These are phyloP conservation scores for Eira barbara DNA, from an alignment of 2,113 vertebrate species.

Conservation along the genomic window DNA sequence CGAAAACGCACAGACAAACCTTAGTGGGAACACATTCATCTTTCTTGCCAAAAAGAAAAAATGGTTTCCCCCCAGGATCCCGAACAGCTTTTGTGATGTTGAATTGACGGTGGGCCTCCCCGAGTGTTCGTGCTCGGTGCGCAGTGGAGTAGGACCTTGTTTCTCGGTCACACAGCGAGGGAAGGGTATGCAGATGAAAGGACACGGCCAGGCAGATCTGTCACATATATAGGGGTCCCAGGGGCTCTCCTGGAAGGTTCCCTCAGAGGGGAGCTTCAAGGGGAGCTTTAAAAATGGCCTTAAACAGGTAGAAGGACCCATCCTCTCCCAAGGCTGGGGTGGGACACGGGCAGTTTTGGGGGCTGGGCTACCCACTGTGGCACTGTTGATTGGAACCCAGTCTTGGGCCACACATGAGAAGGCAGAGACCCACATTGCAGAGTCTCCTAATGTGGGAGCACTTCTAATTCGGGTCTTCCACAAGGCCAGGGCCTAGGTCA, in stretches of 20 bases:
- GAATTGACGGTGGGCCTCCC: not conserved
- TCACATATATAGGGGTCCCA: accelerated
- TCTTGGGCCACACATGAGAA: not conserved
- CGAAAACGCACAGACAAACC: too few species aligned
- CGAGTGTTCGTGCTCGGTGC: accelerated
- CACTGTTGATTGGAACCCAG: not conserved
- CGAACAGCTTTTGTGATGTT: not conserved
- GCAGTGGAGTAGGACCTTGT: not conserved
- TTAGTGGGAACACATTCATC: too few species aligned
- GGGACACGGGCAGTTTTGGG: accelerated
- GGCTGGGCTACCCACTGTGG: not conserved
- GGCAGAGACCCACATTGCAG: accelerated
- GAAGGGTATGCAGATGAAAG: not conserved
- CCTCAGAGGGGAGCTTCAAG: not conserved
- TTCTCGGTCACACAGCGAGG: not conserved
- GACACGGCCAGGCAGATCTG: not conserved
- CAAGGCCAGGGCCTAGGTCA: not conserved
- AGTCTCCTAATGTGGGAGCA: not conserved
- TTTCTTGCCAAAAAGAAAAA: not conserved
- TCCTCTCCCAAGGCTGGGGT: not conserved
- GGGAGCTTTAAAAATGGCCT: not conserved
- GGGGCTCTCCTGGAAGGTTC: not conserved
- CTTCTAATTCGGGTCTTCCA: not conserved
- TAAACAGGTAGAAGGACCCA: not conserved
- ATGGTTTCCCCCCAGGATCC: not conserved